Evolutionary conservation across 2,888 invertebrate genomes (phyloP).

Genomic region (Papilio elwesi): DNA sequence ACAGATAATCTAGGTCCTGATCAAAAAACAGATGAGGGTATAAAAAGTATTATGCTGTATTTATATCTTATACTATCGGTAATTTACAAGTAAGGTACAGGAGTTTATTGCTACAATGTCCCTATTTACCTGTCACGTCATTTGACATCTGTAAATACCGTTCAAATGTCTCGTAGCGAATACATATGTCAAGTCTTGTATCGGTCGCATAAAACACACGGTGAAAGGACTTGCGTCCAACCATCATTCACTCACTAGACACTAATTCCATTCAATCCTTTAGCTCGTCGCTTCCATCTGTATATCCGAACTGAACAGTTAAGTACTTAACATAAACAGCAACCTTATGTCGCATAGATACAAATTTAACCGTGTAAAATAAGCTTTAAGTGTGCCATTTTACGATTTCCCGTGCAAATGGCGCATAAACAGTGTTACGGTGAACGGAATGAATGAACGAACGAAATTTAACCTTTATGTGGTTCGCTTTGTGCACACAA

Average conservation of each 20-base stretch:
- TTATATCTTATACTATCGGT: too few relatives aligned
- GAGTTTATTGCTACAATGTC: not conserved
- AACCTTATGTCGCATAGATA: not conserved
- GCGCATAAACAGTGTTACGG: constrained; percentile 15
- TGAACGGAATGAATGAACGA: constrained; percentile 21
- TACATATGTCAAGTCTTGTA: constrained; percentile 10
- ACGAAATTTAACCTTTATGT: constrained; percentile 22
- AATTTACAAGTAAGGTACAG: not conserved
- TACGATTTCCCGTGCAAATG: constrained; percentile 25
- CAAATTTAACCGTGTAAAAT: constrained; percentile 23
- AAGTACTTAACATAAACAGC: constrained; percentile 25
- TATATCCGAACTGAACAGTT: constrained; percentile 7
- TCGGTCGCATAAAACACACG: constrained; percentile 24
- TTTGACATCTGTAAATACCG: constrained; percentile 29
- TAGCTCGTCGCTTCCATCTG: not conserved
- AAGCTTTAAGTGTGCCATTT: constrained; percentile 21
- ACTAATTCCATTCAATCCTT: constrained; percentile 25
- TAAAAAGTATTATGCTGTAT: too few relatives aligned
- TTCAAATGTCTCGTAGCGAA: constrained; percentile 27
- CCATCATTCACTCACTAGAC: constrained; percentile 23
- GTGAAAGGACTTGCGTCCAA: constrained; percentile 26
- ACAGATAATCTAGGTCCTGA: too few relatives aligned
- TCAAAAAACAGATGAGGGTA: too few relatives aligned
- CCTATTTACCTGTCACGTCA: not conserved
- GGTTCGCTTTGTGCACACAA: not conserved